These are phyloP conservation scores for Mustela nigripes DNA, from an alignment of 2,113 vertebrate genomes.

Conservation along the genomic window DNA sequence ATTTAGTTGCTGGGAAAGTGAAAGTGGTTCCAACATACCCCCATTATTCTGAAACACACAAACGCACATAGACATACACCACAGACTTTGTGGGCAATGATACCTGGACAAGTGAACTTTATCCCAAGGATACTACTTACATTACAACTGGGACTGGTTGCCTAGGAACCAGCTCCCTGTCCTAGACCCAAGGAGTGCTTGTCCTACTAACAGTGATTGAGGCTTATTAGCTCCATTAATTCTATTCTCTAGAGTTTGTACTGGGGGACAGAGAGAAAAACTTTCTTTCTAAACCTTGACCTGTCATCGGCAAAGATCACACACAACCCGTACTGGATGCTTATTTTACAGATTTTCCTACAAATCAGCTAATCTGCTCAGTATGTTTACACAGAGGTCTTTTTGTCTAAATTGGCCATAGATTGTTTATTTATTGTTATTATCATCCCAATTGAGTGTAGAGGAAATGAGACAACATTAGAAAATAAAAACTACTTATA, in stretches of 20 bases:
- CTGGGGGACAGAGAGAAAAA: not conserved
- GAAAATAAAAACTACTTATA: not conserved
- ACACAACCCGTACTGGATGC: not conserved
- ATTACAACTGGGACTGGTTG: not conserved
- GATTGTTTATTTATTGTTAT: not conserved
- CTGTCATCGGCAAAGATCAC: not conserved
- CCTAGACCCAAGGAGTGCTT: not conserved
- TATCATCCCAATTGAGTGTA: not conserved
- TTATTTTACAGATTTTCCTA: conserved; percentile 27
- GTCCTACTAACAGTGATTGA: conserved; percentile 12
- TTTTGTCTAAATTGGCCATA: not conserved
- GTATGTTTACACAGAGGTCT: not conserved
- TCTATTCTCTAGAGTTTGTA: conserved; percentile 52
- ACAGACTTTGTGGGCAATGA: not conserved
- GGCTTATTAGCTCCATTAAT: conserved; percentile 49
- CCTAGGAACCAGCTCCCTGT: conserved; percentile 18
- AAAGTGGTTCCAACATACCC: not conserved
- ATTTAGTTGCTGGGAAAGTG: not conserved
- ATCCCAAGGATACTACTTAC: not conserved
- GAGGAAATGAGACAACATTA: conserved; percentile 33
- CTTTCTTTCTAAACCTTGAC: not conserved
- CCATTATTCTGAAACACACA: not conserved
- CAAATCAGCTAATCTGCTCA: not conserved
- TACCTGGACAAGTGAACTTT: conserved; percentile 14
- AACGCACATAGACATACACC: not conserved